phyloP scores from a whole-genome alignment of 2,888 invertebrate genomes.

The Eupithecia subfuscata region DNA sequence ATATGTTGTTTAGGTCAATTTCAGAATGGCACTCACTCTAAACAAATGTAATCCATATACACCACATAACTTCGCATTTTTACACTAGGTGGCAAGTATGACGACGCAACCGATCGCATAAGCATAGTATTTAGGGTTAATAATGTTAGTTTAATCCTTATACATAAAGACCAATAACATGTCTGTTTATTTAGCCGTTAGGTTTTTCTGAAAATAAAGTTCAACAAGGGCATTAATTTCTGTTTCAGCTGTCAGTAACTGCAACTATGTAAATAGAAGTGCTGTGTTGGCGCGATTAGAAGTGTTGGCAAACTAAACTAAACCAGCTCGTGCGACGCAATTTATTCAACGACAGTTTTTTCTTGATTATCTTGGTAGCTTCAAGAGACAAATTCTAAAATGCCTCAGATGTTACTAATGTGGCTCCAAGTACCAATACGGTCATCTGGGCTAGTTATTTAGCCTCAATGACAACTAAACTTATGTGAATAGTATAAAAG shows the following conservation, averaged over 20 bases:
- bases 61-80: not conserved
- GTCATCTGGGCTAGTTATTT: not conserved
- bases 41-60: constrained; percentile 13
- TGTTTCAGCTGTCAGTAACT: not conserved
- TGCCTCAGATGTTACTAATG: not conserved
- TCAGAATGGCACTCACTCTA: constrained; percentile 49
- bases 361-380: not conserved
- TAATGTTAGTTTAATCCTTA: not conserved
- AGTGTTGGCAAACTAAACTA: not conserved
- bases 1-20: constrained; percentile 45
- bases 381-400: not conserved
- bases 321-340: not conserved
- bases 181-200: not conserved
- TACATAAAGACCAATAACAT: not conserved
- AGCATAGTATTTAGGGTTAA: not conserved
- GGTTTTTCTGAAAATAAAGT: not conserved
- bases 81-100: constrained; percentile 1
- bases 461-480: not conserved
- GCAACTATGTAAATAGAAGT: not conserved
- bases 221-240: not conserved
- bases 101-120: not conserved
- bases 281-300: not conserved
- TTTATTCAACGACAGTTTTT: not conserved
- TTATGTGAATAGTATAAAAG: too few species aligned
- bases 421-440: not conserved